Percentiles rank a stretch among this genome's conserved stretches.
Conservation (phyloP, 2,113 vertebrate genomes). For the Falco punctatus region DNA sequence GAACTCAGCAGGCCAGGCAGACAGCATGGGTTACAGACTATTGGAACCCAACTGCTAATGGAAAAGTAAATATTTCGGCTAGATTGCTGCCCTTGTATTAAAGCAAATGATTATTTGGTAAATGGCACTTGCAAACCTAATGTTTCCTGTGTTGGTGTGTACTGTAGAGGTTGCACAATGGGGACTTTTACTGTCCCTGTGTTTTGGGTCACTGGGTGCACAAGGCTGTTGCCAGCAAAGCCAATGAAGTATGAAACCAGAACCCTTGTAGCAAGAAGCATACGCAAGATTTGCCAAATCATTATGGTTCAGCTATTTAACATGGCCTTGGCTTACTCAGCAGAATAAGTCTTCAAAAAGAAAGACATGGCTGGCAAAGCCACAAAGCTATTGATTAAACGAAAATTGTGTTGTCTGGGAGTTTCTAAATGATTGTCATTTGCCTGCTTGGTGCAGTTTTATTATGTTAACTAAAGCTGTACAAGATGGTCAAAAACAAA, state of each 20-base stretch:
- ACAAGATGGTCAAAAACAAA: constrained; percentile 50
- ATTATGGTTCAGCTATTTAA: constrained; percentile 61
- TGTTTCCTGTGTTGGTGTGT: constrained; percentile 43
- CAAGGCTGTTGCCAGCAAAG: constrained; percentile 38
- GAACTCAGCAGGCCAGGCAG: constrained; percentile 37
- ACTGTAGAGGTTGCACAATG: constrained; percentile 53
- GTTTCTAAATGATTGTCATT: background rate
- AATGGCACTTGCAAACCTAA: constrained; percentile 48
- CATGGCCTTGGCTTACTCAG: constrained; percentile 60
- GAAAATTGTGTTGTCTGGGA: constrained; percentile 33
- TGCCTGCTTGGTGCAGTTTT: background rate
- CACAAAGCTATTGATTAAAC: constrained; percentile 57
- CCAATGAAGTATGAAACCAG: constrained; percentile 63
- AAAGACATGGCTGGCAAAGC: constrained; percentile 51
- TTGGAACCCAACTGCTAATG: constrained; percentile 14
- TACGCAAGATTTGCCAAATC: constrained; percentile 62
- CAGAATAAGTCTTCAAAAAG: constrained; percentile 47
- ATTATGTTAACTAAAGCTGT: constrained; percentile 30
- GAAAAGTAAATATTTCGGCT: constrained; percentile 39
- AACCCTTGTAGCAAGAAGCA: constrained; percentile 36
- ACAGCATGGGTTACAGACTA: constrained; percentile 8
- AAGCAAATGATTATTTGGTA: constrained; percentile 48
- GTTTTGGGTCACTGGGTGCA: constrained; percentile 44
- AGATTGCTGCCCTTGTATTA: constrained; percentile 9
- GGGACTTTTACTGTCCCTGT: constrained; percentile 26